Evolutionary conservation across 2,888 invertebrate species (phyloP).

Genomic region (Caenorhabditis sp.): DNA sequence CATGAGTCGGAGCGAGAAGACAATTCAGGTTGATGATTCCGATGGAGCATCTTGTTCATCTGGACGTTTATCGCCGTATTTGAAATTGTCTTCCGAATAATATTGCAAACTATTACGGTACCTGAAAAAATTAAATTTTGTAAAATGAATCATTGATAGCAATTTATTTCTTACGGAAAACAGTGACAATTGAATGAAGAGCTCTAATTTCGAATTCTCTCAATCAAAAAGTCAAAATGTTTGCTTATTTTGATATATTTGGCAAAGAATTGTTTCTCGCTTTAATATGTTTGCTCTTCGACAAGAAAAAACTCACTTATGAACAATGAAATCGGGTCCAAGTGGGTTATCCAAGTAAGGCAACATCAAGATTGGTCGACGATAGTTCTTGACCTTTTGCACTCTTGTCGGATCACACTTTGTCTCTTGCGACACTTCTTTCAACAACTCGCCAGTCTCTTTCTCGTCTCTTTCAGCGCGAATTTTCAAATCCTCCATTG

Average conservation of each 20-base stretch:
- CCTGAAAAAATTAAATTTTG: slow-evolving; percentile 23
- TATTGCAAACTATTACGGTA: slow-evolving; percentile 50
- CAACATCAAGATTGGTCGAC: slow-evolving; percentile 49
- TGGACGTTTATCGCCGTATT: slow-evolving; percentile 21
- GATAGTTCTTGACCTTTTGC: slow-evolving; percentile 36
- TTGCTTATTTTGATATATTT: no score
- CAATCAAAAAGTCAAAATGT: no score
- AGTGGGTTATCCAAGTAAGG: slow-evolving; percentile 55
- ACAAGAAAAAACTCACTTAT: slow-evolving; percentile 41
- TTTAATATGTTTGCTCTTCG: no score
- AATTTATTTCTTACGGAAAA: not conserved
- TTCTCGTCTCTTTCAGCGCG: slow-evolving; percentile 33
- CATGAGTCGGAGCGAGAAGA: not conserved
- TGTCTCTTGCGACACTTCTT: slow-evolving; percentile 12
- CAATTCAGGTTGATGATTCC: not conserved
- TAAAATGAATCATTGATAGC: not conserved
- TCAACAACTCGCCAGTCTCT: slow-evolving; percentile 20
- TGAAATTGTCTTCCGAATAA: slow-evolving; percentile 57
- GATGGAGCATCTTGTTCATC: not conserved
- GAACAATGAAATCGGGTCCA: slow-evolving; percentile 57
- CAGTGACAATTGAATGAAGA: not conserved
- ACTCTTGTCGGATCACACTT: slow-evolving; percentile 37
- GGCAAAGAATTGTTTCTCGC: no score
- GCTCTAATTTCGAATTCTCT: no score
- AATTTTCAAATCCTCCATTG: slow-evolving; percentile 44